A percentile compares a stretch with the other conserved stretches of the same genome.
These are phyloP conservation scores for Drosophila barbarae DNA, from an alignment of 2,888 invertebrate genomes.

Conservation along the genomic window DNA sequence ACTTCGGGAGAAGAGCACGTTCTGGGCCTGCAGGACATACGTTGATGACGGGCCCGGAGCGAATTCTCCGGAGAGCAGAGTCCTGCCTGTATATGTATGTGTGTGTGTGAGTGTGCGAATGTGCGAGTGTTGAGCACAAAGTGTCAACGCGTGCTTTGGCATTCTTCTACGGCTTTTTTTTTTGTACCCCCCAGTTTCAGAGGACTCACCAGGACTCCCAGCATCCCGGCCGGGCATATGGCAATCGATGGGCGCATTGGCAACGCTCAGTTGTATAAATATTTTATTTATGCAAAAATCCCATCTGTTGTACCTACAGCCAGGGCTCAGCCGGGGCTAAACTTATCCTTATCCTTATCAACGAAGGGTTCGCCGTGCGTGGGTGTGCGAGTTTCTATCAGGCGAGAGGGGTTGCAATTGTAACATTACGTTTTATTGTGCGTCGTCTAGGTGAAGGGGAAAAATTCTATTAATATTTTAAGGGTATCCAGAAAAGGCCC, in stretches of 20 bases:
- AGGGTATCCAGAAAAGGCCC: constrained; percentile 16
- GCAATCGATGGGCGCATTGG: constrained; percentile 40
- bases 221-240: constrained; percentile 30
- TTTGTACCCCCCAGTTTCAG: not conserved
- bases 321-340: constrained; percentile 7
- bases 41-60: constrained; percentile 59
- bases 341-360: constrained; percentile 16
- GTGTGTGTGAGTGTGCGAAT: constrained; percentile 29
- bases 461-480: constrained; percentile 30
- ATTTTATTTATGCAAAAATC: constrained; percentile 39
- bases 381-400: constrained; percentile 9
- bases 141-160: constrained; percentile 72
- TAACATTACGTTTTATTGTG: constrained; percentile 30
- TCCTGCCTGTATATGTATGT: constrained; percentile 29
- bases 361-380: constrained; percentile 28
- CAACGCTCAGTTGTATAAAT: constrained; percentile 39
- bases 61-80: constrained; percentile 66
- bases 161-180: constrained; percentile 53
- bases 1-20: constrained; percentile 30
- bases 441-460: constrained; percentile 12
- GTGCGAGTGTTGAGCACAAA: constrained; percentile 68
- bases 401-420: constrained; percentile 23
- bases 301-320: constrained; percentile 31
- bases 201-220: constrained; percentile 7
- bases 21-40: constrained; percentile 60